phyloP scores from a whole-genome alignment of 37 sponge, comb jelly and placozoan species.

The Tethya wilhelma region DNA sequence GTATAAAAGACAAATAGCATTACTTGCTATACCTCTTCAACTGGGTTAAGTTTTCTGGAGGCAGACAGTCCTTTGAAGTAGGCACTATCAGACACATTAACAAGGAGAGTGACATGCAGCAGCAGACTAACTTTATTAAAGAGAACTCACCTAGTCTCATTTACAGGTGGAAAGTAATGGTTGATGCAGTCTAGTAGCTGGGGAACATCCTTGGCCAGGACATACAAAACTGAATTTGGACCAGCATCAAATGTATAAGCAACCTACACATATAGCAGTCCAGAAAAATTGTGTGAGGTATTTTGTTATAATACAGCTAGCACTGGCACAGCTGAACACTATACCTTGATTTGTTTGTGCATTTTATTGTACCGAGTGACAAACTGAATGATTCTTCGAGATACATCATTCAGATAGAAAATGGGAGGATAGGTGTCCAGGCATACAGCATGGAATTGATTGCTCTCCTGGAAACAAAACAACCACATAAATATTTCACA shows the following conservation, averaged over 20 bases:
- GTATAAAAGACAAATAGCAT: neutral
- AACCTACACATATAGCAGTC: conserved; percentile 54
- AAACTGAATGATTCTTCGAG: conserved; percentile 77
- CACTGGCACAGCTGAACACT: too few species aligned
- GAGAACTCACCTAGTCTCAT: neutral
- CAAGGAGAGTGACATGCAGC: neutral
- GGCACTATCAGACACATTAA: neutral
- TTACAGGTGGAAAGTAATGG: conserved; percentile 69
- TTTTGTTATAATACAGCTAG: too few species aligned
- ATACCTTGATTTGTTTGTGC: conserved; percentile 63
- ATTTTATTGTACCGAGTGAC: conserved; percentile 85
- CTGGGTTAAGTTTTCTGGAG: neutral
- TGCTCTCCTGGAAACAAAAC: conserved; percentile 84
- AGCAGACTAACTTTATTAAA: neutral
- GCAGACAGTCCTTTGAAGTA: conserved; percentile 5
- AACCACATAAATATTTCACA: neutral
- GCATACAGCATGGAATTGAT: conserved; percentile 98
- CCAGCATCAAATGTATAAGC: conserved; percentile 99
- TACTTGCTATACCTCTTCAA: neutral
- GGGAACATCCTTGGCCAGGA: conserved; percentile 47
- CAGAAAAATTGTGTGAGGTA: too few species aligned
- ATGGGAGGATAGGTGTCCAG: conserved; percentile 98
- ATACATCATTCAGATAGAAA: conserved; percentile 89
- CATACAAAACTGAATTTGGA: conserved; percentile 95
- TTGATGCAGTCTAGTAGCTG: conserved; percentile 60